These are phyloP conservation scores for Acanthacorydalis orientalis DNA, from an alignment of 2,888 invertebrate species.

Conservation along the genomic window DNA sequence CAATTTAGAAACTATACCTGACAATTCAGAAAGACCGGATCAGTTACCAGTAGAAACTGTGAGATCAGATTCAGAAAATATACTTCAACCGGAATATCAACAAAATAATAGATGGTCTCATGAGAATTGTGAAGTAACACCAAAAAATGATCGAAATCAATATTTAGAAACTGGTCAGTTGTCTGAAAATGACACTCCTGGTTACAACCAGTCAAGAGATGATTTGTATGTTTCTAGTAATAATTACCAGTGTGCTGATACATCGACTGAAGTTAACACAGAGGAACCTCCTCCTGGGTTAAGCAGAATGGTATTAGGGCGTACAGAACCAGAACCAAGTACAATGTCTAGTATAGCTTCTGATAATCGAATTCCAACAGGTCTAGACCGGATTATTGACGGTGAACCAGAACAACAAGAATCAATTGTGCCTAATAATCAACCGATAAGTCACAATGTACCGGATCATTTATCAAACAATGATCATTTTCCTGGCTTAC, in stretches of 20 bases:
- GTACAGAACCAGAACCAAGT: constrained; percentile 35
- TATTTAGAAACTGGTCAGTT: constrained; percentile 62
- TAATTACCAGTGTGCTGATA: constrained; percentile 7
- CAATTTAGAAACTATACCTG: constrained; percentile 47
- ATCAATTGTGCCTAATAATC: constrained; percentile 5
- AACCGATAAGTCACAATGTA: not conserved
- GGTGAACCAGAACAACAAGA: constrained; percentile 32
- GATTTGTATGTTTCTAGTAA: constrained; percentile 8
- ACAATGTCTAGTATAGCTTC: constrained; percentile 23
- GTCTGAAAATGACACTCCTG: constrained; percentile 33
- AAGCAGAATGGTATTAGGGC: constrained; percentile 47
- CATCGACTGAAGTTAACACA: constrained; percentile 25
- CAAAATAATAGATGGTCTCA: constrained; percentile 18
- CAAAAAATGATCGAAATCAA: constrained; percentile 54
- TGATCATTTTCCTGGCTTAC: constrained; percentile 34
- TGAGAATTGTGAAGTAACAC: constrained; percentile 43
- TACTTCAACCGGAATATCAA: constrained; percentile 7
- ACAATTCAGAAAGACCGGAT: constrained; percentile 50
- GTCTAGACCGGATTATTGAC: constrained; percentile 33
- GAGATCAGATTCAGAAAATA: constrained; percentile 1
- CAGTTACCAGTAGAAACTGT: constrained; percentile 16
- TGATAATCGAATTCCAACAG: constrained; percentile 34
- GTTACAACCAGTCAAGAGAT: constrained; percentile 8
- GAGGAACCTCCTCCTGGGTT: constrained; percentile 44
- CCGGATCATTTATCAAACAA: not conserved